Base-by-base conservation (phyloP, 2,888 invertebrate genomes). In the Spilosoma lubricipeda region DNA sequence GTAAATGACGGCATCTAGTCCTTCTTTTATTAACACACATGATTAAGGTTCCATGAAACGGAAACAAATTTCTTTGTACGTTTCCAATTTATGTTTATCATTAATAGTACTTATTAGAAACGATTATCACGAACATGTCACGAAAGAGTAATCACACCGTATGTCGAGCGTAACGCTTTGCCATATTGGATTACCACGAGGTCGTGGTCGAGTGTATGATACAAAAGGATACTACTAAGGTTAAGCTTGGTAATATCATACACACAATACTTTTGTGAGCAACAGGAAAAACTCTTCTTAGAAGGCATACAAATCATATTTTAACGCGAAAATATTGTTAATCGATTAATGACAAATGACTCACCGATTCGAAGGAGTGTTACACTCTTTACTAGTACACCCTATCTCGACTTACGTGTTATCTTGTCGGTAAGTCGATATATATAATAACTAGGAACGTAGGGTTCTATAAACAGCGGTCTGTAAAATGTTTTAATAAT, bases 131-230 rank as follows among this genome's bases (percentile, higher is more conserved):
- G 5, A 80, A 82, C 78, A 81, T 88, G 88, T 90, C 86, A 90
- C 87, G 88, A 92, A 90, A 88, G 87, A 89, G 88, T 88, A 89
- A 91, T 91, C 90, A 89, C 81, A 87, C 87, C 88, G 78, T 87
- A 90, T 91, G 91, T 91, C 88, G 85, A 92, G 92, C 93, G 91
- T 91, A 91, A 93, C 92, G 93, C 89, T 89, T 85, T 79, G 85
- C 91, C 93, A 91, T 94, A 94, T 94, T 90, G 91, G 91, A 91
- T 95, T 94, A 93, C 95, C 85, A 87, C 91, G 92, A 93, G 94
- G 93, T 88, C 92, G 90, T 88, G 89, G 89, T 90, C 90, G 87
- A 90, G 88, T 90, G 90, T 91, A 87, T 92, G 90, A 90, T 92
- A 90, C 90, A 81, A 92, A 92, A 93, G 93, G 91, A 93, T 91